A percentile compares a stretch with the other conserved stretches of the same genome.
These are phyloP conservation scores for Apis cerana DNA, from an alignment of 1,140 invertebrate species.

Conservation along the genomic window DNA sequence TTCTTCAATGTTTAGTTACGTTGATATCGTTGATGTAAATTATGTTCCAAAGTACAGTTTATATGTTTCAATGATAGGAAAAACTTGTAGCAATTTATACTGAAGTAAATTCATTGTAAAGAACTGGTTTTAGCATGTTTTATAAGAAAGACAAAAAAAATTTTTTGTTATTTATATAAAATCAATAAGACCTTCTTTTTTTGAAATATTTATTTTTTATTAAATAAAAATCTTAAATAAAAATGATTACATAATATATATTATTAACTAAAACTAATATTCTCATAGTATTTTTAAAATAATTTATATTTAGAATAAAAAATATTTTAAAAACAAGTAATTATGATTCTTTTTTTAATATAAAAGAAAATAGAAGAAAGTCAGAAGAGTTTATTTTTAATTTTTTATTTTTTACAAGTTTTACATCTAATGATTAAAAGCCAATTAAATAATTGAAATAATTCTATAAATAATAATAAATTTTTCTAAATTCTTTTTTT, in stretches of 20 bases:
- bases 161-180: background rate
- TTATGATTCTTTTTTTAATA: too few species aligned
- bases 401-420: background rate
- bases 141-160: background rate
- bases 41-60: slow-evolving; percentile 14
- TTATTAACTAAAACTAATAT: too few species aligned
- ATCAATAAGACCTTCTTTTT: background rate
- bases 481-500: too few species aligned
- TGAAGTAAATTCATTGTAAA: background rate
- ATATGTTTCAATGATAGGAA: background rate
- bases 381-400: too few species aligned
- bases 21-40: slow-evolving; percentile 2
- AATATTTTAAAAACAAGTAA: too few species aligned
- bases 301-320: too few species aligned
- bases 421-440: background rate
- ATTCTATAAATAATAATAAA: too few species aligned
- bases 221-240: background rate
- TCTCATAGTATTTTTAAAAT: too few species aligned
- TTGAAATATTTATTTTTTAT: background rate
- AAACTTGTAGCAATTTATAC: background rate
- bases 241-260: too few species aligned
- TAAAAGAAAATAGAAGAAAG: too few species aligned
- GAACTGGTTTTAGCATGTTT: background rate
- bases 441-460: too few species aligned
- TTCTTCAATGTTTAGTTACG: background rate